A percentile compares a stretch with the other conserved stretches of the same genome.
Conservation (phyloP, 2,888 invertebrate species). For the Oligia strigilis region DNA sequence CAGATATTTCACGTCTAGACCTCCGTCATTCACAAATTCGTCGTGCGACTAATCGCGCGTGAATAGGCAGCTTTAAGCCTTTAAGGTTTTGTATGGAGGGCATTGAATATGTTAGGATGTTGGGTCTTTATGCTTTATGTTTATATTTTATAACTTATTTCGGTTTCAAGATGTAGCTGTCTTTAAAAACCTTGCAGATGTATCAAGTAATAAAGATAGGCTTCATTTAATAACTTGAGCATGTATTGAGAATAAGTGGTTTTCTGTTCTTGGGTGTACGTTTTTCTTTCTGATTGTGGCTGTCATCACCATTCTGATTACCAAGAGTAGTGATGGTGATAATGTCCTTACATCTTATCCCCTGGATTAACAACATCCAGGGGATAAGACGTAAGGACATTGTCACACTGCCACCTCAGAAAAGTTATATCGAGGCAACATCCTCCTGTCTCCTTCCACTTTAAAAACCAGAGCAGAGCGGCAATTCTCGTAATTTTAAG, state of each 20-base stretch:
- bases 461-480: no score
- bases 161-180: background rate
- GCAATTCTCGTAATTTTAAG: no score
- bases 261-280: background rate
- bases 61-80: slow-evolving; percentile 54
- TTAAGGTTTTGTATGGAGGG: slow-evolving; percentile 51
- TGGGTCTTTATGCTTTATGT: slow-evolving; percentile 18
- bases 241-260: background rate
- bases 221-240: background rate
- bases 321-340: no score
- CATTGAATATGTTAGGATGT: slow-evolving; percentile 47
- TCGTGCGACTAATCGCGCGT: slow-evolving; percentile 50
- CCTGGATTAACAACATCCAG: background rate
- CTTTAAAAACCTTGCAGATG: background rate
- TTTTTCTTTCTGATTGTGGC: background rate
- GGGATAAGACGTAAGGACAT: no score
- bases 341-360: background rate
- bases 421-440: background rate
- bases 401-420: no score
- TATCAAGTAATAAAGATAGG: background rate
- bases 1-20: slow-evolving; percentile 24
- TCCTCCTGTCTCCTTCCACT: background rate
- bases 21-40: slow-evolving; percentile 19
- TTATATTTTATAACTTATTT: slow-evolving; percentile 47
- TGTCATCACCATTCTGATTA: background rate